phyloP scores from a whole-genome alignment of 1,140 invertebrate genomes.

The Pseudobourletiella spinata region DNA sequence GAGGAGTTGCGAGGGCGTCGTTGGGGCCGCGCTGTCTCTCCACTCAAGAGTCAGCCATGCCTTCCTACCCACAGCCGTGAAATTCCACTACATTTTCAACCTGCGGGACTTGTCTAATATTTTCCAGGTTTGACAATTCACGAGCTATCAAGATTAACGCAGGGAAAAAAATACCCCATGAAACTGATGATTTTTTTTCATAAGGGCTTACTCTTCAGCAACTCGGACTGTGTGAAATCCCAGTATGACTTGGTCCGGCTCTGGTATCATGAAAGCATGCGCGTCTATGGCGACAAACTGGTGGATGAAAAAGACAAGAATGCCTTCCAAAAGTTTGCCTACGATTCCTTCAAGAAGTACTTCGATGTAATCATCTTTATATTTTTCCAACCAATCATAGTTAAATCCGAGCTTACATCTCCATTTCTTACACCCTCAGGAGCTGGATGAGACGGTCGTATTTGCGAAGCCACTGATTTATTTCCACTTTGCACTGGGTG shows the following conservation, averaged over 20 bases:
- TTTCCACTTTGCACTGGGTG: slow-evolving; percentile 87
- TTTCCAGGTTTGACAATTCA: slow-evolving; percentile 56
- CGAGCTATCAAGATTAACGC: background rate
- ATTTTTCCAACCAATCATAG: background rate
- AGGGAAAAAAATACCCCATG: background rate
- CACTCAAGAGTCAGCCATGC: slow-evolving; percentile 61
- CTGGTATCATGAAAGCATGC: slow-evolving; percentile 85
- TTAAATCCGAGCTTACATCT: background rate
- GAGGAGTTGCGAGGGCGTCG: slow-evolving; percentile 57
- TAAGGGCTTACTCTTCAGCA: slow-evolving; percentile 78
- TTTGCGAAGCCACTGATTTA: slow-evolving; percentile 80
- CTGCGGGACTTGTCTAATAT: slow-evolving; percentile 87
- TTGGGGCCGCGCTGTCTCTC: slow-evolving; percentile 64
- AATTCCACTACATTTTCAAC: slow-evolving; percentile 97
- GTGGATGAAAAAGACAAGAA: slow-evolving; percentile 87
- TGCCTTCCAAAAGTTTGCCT: slow-evolving; percentile 73
- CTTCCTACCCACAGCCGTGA: slow-evolving; percentile 62
- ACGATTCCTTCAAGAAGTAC: slow-evolving; percentile 84
- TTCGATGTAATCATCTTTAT: slow-evolving; percentile 55
- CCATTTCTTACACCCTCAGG: slow-evolving; percentile 29
- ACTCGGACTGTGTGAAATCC: slow-evolving; percentile 71
- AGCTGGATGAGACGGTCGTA: slow-evolving; percentile 71
- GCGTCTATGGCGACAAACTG: slow-evolving; percentile 89
- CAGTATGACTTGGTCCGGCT: slow-evolving; percentile 73
- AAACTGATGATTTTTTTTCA: background rate